phyloP scores from a whole-genome alignment of 2,113 vertebrate species.

The Cyrtonyx montezumae region DNA sequence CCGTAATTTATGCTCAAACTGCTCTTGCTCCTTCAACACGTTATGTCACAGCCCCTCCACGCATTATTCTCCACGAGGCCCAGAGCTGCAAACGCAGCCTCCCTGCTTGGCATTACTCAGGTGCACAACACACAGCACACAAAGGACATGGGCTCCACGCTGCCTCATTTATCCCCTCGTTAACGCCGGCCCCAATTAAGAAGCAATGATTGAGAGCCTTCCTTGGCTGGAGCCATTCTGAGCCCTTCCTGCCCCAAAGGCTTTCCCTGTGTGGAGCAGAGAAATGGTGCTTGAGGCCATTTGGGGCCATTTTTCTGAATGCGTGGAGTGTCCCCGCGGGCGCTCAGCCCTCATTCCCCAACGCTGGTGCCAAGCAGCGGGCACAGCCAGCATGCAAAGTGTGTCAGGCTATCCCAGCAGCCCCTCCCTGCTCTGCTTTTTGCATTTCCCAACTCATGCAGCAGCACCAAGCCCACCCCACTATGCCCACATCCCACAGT shows the following conservation, averaged over 20 bases:
- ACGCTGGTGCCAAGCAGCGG: too few species aligned
- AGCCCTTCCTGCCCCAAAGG: slow-evolving; percentile 28
- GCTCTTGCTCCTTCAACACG: not conserved
- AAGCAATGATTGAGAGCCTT: not conserved
- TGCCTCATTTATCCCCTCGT: slow-evolving; percentile 33
- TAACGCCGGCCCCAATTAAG: slow-evolving; percentile 50
- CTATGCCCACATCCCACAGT: too few species aligned
- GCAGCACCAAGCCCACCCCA: too few species aligned
- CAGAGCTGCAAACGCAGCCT: not conserved
- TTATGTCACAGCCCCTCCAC: not conserved
- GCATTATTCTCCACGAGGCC: not conserved
- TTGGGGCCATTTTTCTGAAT: slow-evolving; percentile 19
- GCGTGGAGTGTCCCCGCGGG: not conserved
- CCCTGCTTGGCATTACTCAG: slow-evolving; percentile 9
- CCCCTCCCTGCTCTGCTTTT: not conserved
- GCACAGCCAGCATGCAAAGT: too few species aligned
- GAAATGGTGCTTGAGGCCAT: not conserved
- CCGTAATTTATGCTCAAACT: slow-evolving; percentile 11
- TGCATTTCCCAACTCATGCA: not conserved
- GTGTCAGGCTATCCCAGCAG: too few species aligned
- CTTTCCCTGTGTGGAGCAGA: not conserved
- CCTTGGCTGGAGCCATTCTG: not conserved
- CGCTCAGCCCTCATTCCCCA: not conserved
- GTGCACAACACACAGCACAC: slow-evolving; percentile 32
- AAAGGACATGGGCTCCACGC: not conserved